Evolutionary conservation across 2,888 invertebrate species (phyloP).

Genomic region (Julus scanicus): DNA sequence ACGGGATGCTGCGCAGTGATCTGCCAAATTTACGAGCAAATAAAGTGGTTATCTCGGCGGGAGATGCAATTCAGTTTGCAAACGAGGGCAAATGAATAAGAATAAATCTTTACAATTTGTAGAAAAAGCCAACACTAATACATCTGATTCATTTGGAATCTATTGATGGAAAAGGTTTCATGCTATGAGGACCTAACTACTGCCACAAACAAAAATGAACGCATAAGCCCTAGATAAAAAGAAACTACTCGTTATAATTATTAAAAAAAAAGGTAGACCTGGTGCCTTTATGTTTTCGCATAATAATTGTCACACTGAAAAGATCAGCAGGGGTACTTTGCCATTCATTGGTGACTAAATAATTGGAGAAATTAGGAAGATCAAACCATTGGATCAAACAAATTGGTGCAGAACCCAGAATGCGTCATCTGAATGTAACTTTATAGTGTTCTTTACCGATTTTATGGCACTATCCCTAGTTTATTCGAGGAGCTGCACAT

Average conservation of each 20-base stretch:
- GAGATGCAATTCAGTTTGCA: not conserved
- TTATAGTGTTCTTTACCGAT: not conserved
- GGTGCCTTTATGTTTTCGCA: not conserved
- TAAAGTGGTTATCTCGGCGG: constrained; percentile 21
- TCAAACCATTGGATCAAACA: too few species aligned
- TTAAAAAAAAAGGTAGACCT: not conserved
- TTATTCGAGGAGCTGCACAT: too few species aligned
- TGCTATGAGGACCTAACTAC: not conserved
- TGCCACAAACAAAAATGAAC: not conserved
- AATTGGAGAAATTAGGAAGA: too few species aligned
- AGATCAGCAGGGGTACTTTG: not conserved
- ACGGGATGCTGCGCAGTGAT: constrained; percentile 25
- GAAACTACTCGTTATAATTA: not conserved
- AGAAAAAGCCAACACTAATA: not conserved
- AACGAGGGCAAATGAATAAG: not conserved
- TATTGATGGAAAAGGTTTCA: not conserved
- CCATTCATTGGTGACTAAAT: not conserved
- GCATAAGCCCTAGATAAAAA: too few species aligned
- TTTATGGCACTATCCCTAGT: too few species aligned
- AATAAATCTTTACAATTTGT: not conserved
- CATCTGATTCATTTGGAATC: not conserved
- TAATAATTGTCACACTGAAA: not conserved
- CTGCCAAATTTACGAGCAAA: not conserved
- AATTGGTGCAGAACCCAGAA: too few species aligned
- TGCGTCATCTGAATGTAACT: too few species aligned